Evolutionary conservation across 2,113 vertebrate genomes (phyloP), one percentile per base, ranked within the genome.

Genomic region (Prolemur simus): DNA sequence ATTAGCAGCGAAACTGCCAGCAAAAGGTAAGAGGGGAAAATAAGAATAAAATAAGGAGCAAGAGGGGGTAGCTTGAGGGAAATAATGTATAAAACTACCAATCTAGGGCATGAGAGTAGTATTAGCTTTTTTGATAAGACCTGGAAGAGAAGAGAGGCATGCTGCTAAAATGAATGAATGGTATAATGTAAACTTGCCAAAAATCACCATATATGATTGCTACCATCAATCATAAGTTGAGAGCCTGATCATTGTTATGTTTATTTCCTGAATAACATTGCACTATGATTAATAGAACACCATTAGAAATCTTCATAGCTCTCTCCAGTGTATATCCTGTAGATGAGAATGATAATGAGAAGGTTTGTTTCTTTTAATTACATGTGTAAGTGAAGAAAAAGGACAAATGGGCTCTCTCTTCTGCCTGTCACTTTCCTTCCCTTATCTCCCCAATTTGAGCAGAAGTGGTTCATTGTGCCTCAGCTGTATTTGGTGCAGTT

Each of bases 201-300:
- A 74, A 95, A 63, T 92, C 64, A 84, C 42, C 68, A 27, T 64
- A 85, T 73, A 29, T 87, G 80, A 71, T 77, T 86, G 49, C 29
- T 83, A 68, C 1, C 73, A 23, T 94, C 60, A 74, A 56, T 87
- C 74, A 71, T 32, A 92, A 87, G n/a, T 92, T 89, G 17, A 54
- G 89, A 78, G 39, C 54, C 47, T 39, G 64, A 91, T 76, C 49
- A 89, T 34, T 68, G 5, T 45, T 83, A 82, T 83, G 6, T 73
- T 96, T 94, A 84, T 89, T 87, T 92, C 58, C 63, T 89, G 25
- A 89, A 81, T 81, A 89, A 93, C 92, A 87, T 37, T 94, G 32
- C 9, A 90, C 56, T 64, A 13, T 94, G 52, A 81, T 87, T 84
- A 90, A 86, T 71, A 87, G 12, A 84, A 58, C 21, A 66, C 15